Base-by-base conservation (phyloP, 2,888 invertebrate species). In the Acronicta leporina region DNA sequence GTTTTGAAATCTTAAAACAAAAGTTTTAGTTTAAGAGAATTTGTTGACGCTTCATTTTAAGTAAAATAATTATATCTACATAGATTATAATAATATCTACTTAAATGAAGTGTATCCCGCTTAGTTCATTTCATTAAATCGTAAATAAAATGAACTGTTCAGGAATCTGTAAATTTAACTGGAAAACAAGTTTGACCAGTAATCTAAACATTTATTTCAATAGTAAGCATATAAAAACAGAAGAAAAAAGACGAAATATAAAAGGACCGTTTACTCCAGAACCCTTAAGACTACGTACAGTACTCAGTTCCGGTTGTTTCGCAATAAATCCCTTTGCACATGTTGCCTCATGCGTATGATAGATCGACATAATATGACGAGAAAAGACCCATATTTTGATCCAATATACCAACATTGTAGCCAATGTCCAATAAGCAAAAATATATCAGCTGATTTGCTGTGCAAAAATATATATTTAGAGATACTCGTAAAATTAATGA, bases 271-370 rank as follows among this genome's bases (percentile, higher is more conserved):
- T 65, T 69, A 48, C 61, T 69, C 15, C 53, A 53, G 48, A 43
- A 52, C 27, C 54, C 54, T 38, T 57, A 35, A 57, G 48, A 60
- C 44, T 59, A 52, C 45, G 48, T 56, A 71, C 62, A 45, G 60
- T 73, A 43, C 63, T 56, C 42, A 42, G 62, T 68, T 68, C 73
- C 67, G 70, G 70, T 78, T 80, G 82, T 79, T 81, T 72, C 63
- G 75, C 63, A 74, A 83, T 82, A 82, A 79, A 82, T 82, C 76
- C 76, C 57, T 69, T 74, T 67, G 66, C 81, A 80, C 68, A 76
- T 78, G 81, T 63, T 70, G 65, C 73, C 63, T 51, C 48, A 49
- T 55, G 52, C 58, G 68, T 61, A 64, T 83, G 83, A 83, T 82
- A 77, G 82, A 83, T 83, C 61, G 81, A 74, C 73, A 75, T 75